Conservation (phyloP, 1,140 invertebrate genomes). For the Drosophila pruinosa region DNA sequence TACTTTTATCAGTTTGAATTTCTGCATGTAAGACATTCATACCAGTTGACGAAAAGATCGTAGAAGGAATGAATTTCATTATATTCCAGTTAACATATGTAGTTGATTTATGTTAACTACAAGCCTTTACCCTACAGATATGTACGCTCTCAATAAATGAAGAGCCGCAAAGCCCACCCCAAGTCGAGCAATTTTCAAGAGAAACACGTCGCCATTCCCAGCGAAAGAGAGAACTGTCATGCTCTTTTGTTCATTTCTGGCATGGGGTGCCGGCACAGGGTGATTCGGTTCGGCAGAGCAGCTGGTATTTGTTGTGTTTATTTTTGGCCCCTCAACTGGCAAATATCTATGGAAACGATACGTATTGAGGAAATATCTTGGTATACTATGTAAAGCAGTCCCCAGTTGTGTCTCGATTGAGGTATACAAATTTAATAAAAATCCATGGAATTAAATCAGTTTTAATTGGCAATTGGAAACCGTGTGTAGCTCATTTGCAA, state of each 20-base stretch:
- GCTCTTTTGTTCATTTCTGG: background rate
- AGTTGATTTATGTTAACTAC: too few species aligned
- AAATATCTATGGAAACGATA: background rate
- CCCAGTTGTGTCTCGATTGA: background rate
- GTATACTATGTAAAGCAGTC: background rate
- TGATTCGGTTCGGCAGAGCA: conserved; percentile 25
- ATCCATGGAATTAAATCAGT: background rate
- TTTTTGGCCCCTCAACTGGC: background rate
- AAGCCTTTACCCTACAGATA: background rate
- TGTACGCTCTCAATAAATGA: background rate
- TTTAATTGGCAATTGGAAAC: conserved; percentile 1
- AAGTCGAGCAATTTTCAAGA: conserved; percentile 39
- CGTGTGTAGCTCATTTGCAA: conserved; percentile 15
- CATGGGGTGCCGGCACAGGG: conserved; percentile 40
- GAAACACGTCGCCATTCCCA: conserved; percentile 17
- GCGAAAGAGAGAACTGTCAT: conserved; percentile 44
- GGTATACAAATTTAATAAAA: background rate
- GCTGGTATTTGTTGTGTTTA: conserved; percentile 8
- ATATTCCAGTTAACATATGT: too few species aligned
- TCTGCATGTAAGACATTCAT: too few species aligned
- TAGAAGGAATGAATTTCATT: too few species aligned
- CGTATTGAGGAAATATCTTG: background rate
- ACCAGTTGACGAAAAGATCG: too few species aligned
- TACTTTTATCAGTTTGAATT: too few species aligned
- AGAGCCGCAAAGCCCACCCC: conserved; percentile 19